Conservation (phyloP, 35 echinoderm and acorn worm genomes). For the Apostichopus japonicus region DNA sequence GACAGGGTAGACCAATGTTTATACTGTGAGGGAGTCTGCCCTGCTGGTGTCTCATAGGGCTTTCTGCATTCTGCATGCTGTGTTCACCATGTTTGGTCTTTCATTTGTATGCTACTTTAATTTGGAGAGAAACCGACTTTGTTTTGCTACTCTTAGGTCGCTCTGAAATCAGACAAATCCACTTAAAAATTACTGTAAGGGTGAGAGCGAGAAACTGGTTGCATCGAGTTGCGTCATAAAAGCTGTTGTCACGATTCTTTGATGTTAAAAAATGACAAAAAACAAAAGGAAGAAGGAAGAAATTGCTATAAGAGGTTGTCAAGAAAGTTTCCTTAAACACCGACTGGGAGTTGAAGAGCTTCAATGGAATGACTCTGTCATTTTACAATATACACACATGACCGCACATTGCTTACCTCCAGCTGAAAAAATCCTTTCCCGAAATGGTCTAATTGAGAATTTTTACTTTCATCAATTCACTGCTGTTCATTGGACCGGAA, state of each 20-base stretch:
- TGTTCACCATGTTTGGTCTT: too few relatives aligned
- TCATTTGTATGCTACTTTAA: too few relatives aligned
- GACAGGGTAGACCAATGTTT: too few relatives aligned
- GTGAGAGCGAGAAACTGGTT: not conserved
- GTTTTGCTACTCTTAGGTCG: too few relatives aligned
- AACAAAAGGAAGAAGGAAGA: too few relatives aligned
- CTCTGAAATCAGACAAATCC: too few relatives aligned
- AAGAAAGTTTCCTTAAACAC: not conserved
- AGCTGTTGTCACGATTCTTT: not conserved
- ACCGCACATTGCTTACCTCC: not conserved
- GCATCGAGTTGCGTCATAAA: not conserved
- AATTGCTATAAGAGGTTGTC: not conserved
- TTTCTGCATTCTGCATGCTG: too few relatives aligned
- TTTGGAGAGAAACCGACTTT: too few relatives aligned
- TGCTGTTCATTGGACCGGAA: slow-evolving; percentile 16
- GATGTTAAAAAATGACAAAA: too few relatives aligned
- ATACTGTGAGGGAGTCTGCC: too few relatives aligned
- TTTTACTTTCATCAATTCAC: not conserved
- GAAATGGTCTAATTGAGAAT: slow-evolving; percentile 2
- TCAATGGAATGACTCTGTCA: not conserved
- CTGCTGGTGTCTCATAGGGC: too few relatives aligned
- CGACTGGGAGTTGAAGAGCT: not conserved
- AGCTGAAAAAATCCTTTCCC: not conserved
- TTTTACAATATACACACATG: not conserved
- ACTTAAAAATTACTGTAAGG: not conserved